These are phyloP conservation scores for Cheilosia grossa DNA, from an alignment of 2,888 invertebrate species.

Conservation along the genomic window DNA sequence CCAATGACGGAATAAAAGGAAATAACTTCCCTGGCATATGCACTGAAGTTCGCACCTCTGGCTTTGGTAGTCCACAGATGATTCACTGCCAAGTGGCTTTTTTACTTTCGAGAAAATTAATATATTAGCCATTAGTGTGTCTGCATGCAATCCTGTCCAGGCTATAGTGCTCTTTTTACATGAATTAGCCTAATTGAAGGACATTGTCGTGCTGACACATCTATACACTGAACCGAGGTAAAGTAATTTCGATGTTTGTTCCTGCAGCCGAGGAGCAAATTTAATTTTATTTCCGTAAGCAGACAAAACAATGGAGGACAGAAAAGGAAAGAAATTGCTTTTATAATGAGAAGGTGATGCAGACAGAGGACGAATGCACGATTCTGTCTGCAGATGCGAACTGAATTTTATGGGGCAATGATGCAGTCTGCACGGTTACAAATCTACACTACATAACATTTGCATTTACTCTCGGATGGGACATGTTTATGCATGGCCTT, in stretches of 20 bases:
- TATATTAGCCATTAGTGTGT: slow-evolving; percentile 24
- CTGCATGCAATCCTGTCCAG: slow-evolving; percentile 20
- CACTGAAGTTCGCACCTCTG: slow-evolving; percentile 47
- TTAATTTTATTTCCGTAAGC: slow-evolving; percentile 62
- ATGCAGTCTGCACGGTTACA: slow-evolving; percentile 28
- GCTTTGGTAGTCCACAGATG: slow-evolving; percentile 11
- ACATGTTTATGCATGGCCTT: slow-evolving; percentile 46
- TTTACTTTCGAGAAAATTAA: slow-evolving; percentile 14
- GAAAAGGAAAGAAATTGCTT: slow-evolving; percentile 32
- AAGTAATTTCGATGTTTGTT: slow-evolving; percentile 65
- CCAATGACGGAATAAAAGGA: slow-evolving; percentile 18
- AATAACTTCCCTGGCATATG: slow-evolving; percentile 46
- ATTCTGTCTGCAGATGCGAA: slow-evolving; percentile 40
- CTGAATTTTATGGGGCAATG: slow-evolving; percentile 51
- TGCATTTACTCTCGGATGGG: slow-evolving; percentile 31
- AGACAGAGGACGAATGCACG: slow-evolving; percentile 42
- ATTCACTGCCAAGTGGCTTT: slow-evolving; percentile 21
- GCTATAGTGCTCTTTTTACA: slow-evolving; percentile 35
- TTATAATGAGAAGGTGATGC: slow-evolving; percentile 58
- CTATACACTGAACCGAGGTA: slow-evolving; percentile 38
- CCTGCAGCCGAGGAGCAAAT: slow-evolving; percentile 51
- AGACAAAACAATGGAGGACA: slow-evolving; percentile 51
- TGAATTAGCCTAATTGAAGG: slow-evolving; percentile 70
- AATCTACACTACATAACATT: slow-evolving; percentile 23
- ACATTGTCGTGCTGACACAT: slow-evolving; percentile 66